phyloP scores from a whole-genome alignment of 2,888 invertebrate species.

The Mesoligia furuncula region DNA sequence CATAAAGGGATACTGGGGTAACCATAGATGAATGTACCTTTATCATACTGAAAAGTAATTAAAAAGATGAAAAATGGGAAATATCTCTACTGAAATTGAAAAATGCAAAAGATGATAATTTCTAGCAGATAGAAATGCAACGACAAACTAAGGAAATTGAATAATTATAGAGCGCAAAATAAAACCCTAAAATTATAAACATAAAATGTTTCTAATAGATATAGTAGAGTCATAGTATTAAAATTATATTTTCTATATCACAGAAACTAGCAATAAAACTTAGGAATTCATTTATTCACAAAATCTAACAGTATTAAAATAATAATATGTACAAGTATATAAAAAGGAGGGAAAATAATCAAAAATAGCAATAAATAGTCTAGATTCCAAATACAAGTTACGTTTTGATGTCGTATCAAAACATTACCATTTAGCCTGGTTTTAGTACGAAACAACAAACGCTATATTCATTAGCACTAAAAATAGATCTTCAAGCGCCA shows the following conservation, averaged over 20 bases:
- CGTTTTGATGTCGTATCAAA: slow-evolving; percentile 33
- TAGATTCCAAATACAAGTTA: not conserved
- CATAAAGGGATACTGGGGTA: not conserved
- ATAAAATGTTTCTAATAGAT: not conserved
- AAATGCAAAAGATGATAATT: too few species aligned
- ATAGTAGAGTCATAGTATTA: not conserved
- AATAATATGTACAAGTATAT: too few species aligned
- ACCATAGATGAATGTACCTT: not conserved
- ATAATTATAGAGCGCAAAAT: not conserved
- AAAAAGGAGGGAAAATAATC: too few species aligned
- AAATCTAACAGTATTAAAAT: too few species aligned
- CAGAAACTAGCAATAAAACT: not conserved
- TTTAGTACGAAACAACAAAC: slow-evolving; percentile 36
- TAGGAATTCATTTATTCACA: too few species aligned
- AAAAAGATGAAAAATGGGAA: slow-evolving; percentile 8
- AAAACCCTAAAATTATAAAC: not conserved
- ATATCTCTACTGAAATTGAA: not conserved
- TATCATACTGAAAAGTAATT: not conserved
- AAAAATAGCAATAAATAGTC: not conserved
- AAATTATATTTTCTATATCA: not conserved
- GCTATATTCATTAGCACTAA: slow-evolving; percentile 61
- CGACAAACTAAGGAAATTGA: not conserved
- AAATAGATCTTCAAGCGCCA: slow-evolving; percentile 62
- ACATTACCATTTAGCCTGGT: slow-evolving; percentile 31
- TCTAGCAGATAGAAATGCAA: not conserved